Evolutionary conservation across 2,888 invertebrate genomes (phyloP).

Genomic region (Bellardia pandia): DNA sequence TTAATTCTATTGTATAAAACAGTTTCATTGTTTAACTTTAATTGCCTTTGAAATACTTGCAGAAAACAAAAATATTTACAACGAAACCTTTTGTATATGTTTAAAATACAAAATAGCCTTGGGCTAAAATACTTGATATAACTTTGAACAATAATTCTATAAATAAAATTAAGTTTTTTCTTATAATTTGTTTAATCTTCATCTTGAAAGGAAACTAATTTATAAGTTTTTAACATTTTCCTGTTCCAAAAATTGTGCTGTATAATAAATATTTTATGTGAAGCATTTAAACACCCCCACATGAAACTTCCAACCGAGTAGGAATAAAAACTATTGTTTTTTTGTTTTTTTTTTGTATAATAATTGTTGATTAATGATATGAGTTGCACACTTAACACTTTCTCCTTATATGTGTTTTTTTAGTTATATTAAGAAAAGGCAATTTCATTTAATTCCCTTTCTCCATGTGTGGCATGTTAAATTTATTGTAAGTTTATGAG

Average conservation of each 20-base stretch:
- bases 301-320: neutral
- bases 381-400: constrained; percentile 34
- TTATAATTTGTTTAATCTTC: neutral
- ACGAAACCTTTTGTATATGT: neutral
- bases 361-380: constrained; percentile 49
- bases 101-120: neutral
- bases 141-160: neutral
- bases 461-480: constrained; percentile 56
- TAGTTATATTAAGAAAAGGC: neutral
- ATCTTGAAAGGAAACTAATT: constrained; percentile 8
- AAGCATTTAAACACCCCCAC: neutral
- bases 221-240: neutral
- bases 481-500: constrained; percentile 51
- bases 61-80: too few species aligned
- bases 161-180: neutral
- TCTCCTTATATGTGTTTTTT: neutral
- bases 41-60: too few species aligned
- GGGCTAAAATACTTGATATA: neutral
- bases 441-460: neutral
- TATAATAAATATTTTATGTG: neutral
- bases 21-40: too few species aligned
- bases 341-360: constrained; percentile 4
- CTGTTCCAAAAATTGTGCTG: neutral
- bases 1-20: too few species aligned
- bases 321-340: neutral